Percentiles rank a stretch among this genome's conserved stretches.
Conservation (phyloP, 2,888 invertebrate genomes). For the Gandaritis pyraliata region DNA sequence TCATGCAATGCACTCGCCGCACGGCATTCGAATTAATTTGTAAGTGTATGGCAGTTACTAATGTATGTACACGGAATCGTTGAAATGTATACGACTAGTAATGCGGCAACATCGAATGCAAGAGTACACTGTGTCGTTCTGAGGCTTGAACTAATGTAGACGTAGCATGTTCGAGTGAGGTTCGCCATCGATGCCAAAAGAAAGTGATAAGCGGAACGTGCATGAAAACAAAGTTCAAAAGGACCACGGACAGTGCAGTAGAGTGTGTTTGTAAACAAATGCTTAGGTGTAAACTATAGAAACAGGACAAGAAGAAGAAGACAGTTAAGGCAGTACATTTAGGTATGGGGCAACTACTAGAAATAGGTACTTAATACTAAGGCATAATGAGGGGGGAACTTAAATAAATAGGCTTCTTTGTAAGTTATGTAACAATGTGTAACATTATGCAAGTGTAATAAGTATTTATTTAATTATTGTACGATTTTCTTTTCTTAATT, state of each 20-base stretch:
- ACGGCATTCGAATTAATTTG: constrained; percentile 48
- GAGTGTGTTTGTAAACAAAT: constrained; percentile 51
- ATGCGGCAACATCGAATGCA: constrained; percentile 74
- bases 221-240: constrained; percentile 70
- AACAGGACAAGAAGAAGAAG: constrained; percentile 49
- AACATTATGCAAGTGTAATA: constrained; percentile 79
- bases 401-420: constrained; percentile 72
- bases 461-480: constrained; percentile 74
- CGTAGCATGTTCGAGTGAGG: constrained; percentile 62
- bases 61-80: constrained; percentile 68
- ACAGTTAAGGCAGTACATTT: constrained; percentile 41
- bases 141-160: constrained; percentile 61
- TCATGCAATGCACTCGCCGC: constrained; percentile 75
- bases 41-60: constrained; percentile 57
- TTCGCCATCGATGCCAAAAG: constrained; percentile 60
- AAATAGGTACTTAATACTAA: constrained; percentile 54
- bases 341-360: constrained; percentile 45
- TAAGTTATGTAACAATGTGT: constrained; percentile 77
- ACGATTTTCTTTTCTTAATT: constrained; percentile 76
- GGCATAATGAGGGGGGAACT: constrained; percentile 66
- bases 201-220: constrained; percentile 70
- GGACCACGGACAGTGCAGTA: constrained; percentile 71
- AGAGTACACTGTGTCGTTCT: constrained; percentile 68
- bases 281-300: constrained; percentile 47
- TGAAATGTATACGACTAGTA: constrained; percentile 61